Evolutionary conservation across 2,113 vertebrate genomes (phyloP).

Genomic region (Chaetops frenatus): DNA sequence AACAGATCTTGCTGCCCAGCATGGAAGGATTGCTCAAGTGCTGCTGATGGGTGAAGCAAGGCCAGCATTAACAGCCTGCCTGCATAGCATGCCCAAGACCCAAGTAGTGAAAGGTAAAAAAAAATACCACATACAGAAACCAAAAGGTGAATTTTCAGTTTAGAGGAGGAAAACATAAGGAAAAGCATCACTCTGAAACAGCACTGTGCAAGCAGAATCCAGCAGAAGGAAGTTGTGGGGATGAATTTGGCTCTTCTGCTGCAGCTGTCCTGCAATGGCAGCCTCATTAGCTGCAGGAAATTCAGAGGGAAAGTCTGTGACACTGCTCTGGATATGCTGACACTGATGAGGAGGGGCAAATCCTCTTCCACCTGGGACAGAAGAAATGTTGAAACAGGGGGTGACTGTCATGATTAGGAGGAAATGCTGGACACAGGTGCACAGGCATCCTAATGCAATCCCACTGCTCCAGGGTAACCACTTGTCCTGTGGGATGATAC

Average conservation of each 20-base stretch:
- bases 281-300: not conserved
- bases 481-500: no score
- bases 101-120: not conserved
- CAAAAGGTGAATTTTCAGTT: not conserved
- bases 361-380: not conserved
- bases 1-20: not conserved
- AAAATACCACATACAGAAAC: not conserved
- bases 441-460: rapidly evolving
- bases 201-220: not conserved
- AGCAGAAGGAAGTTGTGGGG: not conserved
- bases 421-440: not conserved
- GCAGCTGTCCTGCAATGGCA: not conserved
- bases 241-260: not conserved
- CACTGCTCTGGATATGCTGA: not conserved
- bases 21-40: not conserved
- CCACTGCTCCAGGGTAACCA: not conserved
- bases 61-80: not conserved
- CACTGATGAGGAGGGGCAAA: not conserved
- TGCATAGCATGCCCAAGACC: not conserved
- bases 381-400: not conserved
- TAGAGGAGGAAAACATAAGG: not conserved
- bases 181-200: not conserved
- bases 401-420: not conserved
- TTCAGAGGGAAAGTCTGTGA: not conserved
- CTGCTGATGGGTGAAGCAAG: not conserved